Base-by-base conservation (phyloP, 2,797 vertebrate genomes). In the Gouania willdenowi region DNA sequence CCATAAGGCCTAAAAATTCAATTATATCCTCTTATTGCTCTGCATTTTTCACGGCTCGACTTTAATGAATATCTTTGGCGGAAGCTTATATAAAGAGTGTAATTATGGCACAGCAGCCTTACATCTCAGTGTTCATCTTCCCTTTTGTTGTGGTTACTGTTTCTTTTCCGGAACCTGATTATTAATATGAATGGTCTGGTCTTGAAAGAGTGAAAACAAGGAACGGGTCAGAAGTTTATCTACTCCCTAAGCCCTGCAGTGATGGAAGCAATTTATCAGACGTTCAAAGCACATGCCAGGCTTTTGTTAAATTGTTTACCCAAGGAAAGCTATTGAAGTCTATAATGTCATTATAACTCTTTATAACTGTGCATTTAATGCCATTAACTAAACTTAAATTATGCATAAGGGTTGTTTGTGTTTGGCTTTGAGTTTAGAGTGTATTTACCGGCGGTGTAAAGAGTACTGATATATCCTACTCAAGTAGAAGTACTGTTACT, bases 21-120 rank as follows among this genome's bases (percentile, higher is more conserved):
- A 53, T 71, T 66, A 72, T 32, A 79, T 74, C 42, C 34, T 26
- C 20, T 76, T 70, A 70, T 77, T 65, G 52, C 14, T 5, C 34
- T 37, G 47, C 37, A 43, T 56, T 55, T 36, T 53, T 54, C 46
- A 48, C 2, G 1, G 43, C 26, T 33, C 12, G 35, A 47, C 48
- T 36, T 48, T 66, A 34, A 52, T n/a, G 50, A 55, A 38, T 47
- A 32, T 22, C 42, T 26, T 23, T 28, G 34, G 44, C 29, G 16
- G 17, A 40, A 36, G 44, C 44, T 53, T 65, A 74, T 70, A 72
- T 49, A 53, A 68, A 63, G 57, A 51, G 31, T 52, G 46, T 63
- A 75, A 81, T 75, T 77, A 75, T 58, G 50, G 48, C 34, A 31
- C 29, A 30, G 32, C 36, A 31, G 52, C 26, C 66, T 75, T 81